Base-by-base conservation (phyloP, 2,888 invertebrate genomes). In the Mythimna pallens region DNA sequence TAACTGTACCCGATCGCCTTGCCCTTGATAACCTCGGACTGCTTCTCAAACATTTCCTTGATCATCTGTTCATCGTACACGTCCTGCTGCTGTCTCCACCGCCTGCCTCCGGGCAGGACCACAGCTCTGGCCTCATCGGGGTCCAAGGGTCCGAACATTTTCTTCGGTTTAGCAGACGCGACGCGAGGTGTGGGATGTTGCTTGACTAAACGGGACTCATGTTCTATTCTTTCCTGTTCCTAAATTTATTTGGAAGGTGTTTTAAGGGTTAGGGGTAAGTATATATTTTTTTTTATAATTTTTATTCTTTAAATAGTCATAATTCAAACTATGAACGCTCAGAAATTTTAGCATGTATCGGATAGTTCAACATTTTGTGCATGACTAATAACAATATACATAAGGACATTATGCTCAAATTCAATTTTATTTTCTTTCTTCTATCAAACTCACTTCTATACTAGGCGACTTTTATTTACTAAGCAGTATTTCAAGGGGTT, bases 31-130 rank as follows among this genome's bases (percentile, higher is more conserved):
- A 99, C 97, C 95, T 99, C 98, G 1, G 98, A 98, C 92, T 99
- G 99, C 9, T 98, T 97, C 74, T 98, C 97, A 81, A 99, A 96
- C 1, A 98, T 98, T 90, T 99, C 98, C 25, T 98, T 98, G 73
- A 99, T 98, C 94, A 98, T 98, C 88, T 98, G 98, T 85, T 99
- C 99, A 81, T 98, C 98, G 96, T 98, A 99, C 59, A 98, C 98
- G 89, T 98, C 98, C 89, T 98, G 70, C 97, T 5, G 99, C 98
- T 98, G 97, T 87, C 97, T 97, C 98, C 98, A 98, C 89, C 97
- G 97, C 57, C 98, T 96, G 9, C 98, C 98, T 36, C 98, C 98
- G 17, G 98, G 98, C 67, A 98, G 96, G 67, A 98, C 97, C 59
- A 98, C 93, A 10, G 98, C 98, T 72, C 64, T 65, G 1, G 98